Conservation (phyloP, 2,113 vertebrate genomes). For the Puma concolor region DNA sequence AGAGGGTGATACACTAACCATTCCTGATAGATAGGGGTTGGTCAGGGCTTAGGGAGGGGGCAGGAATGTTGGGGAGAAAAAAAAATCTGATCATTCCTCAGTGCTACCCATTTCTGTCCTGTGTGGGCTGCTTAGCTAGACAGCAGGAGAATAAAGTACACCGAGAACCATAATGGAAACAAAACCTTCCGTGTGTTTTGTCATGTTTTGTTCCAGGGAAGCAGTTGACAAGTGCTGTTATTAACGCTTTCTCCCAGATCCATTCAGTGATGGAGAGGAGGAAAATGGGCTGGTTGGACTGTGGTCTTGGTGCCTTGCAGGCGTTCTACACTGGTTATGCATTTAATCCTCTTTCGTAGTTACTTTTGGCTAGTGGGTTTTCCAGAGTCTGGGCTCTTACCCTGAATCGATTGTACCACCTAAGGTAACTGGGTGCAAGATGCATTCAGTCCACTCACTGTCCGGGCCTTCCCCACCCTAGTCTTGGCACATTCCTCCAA, state of each 20-base stretch:
- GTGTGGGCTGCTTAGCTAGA: constrained; percentile 88
- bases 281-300: constrained; percentile 51
- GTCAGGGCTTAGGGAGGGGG: constrained; percentile 74
- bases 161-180: constrained; percentile 86
- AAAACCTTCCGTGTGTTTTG: constrained; percentile 79
- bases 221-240: constrained; percentile 64
- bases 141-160: constrained; percentile 90
- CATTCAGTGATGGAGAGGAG: constrained; percentile 59
- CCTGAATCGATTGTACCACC: constrained; percentile 21
- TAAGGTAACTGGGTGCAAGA: constrained; percentile 36
- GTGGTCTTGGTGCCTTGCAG: constrained; percentile 76
- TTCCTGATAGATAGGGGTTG: constrained; percentile 82
- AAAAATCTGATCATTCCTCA: constrained; percentile 88
- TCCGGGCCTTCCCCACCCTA: constrained; percentile 48
- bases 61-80: constrained; percentile 80
- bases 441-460: constrained; percentile 28
- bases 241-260: constrained; percentile 61
- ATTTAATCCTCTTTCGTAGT: constrained; percentile 64
- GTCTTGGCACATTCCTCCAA: constrained; percentile 74
- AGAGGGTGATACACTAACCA: constrained; percentile 77
- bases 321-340: constrained; percentile 67
- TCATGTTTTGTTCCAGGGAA: constrained; percentile 78
- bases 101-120: constrained; percentile 90
- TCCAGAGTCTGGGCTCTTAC: constrained; percentile 52
- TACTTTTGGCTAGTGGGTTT: constrained; percentile 57